phyloP scores from a whole-genome alignment of 2,797 vertebrate genomes.

The Sebastiscus albofasciatus region DNA sequence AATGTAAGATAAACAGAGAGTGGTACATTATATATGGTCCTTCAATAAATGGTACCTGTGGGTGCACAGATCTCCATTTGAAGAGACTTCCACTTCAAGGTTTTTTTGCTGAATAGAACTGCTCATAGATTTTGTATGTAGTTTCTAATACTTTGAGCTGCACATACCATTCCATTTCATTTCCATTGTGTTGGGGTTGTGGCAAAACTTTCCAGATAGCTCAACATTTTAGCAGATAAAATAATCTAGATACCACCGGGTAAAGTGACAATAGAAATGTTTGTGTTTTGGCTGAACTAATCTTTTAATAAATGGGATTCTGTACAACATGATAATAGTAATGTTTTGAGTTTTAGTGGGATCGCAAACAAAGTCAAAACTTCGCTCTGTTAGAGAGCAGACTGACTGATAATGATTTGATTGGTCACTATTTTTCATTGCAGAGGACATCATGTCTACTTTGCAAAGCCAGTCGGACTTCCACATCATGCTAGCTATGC shows the following conservation, averaged over 20 bases:
- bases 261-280: not conserved
- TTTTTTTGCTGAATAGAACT: not conserved
- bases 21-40: not conserved
- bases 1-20: not conserved
- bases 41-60: not conserved
- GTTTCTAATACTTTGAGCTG: not conserved
- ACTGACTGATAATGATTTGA: not conserved
- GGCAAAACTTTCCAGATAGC: not conserved
- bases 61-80: not conserved
- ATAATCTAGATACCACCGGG: not conserved
- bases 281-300: not conserved
- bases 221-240: not conserved
- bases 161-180: not conserved
- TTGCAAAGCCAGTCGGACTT: not conserved
- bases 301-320: not conserved
- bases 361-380: not conserved
- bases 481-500: not conserved
- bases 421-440: slow-evolving; percentile 7
- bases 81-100: not conserved
- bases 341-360: not conserved
- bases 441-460: not conserved
- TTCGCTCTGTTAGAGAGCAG: not conserved
- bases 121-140: not conserved
- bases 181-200: no score
- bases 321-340: not conserved